Conservation (phyloP, 2,888 invertebrate species). For the Xanthorhoe spadicearia region DNA sequence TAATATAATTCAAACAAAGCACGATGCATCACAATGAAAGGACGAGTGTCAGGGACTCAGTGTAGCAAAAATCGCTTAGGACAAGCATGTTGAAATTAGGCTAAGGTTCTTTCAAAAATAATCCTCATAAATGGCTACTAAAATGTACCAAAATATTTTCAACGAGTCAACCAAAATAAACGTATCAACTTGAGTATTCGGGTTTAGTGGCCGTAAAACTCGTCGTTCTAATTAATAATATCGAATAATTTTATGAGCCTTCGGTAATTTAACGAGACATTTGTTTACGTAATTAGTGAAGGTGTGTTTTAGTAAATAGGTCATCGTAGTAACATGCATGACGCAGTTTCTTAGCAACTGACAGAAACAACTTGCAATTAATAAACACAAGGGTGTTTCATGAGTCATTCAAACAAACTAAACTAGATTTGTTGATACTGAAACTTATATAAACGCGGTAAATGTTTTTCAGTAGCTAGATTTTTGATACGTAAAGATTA, state of each 20-base stretch:
- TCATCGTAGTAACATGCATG: slow-evolving; percentile 30
- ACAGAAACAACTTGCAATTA: slow-evolving; percentile 11
- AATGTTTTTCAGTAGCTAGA: background rate
- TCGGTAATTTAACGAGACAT: slow-evolving; percentile 40
- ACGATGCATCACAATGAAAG: slow-evolving; percentile 17
- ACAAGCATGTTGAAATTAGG: slow-evolving; percentile 54
- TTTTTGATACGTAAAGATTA: too few species aligned
- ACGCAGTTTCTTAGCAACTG: slow-evolving; percentile 13
- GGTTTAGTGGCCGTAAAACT: slow-evolving; percentile 56
- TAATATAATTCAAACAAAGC: slow-evolving; percentile 11
- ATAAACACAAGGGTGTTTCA: slow-evolving; percentile 5
- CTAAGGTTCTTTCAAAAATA: slow-evolving; percentile 62
- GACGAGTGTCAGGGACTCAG: slow-evolving; percentile 14
- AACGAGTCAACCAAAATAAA: slow-evolving; percentile 53
- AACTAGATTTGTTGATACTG: slow-evolving; percentile 11
- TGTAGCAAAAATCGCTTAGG: slow-evolving; percentile 35
- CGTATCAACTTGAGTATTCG: slow-evolving; percentile 60
- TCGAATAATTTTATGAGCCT: slow-evolving; percentile 38
- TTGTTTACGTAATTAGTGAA: slow-evolving; percentile 42
- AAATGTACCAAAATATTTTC: slow-evolving; percentile 62
- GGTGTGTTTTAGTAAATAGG: slow-evolving; percentile 44
- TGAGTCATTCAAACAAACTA: slow-evolving; percentile 9
- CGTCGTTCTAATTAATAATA: slow-evolving; percentile 41
- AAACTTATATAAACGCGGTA: background rate
- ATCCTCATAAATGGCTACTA: slow-evolving; percentile 61